Base-by-base conservation (phyloP, 2,888 invertebrate genomes). In the Sphecodes monilicornis region DNA sequence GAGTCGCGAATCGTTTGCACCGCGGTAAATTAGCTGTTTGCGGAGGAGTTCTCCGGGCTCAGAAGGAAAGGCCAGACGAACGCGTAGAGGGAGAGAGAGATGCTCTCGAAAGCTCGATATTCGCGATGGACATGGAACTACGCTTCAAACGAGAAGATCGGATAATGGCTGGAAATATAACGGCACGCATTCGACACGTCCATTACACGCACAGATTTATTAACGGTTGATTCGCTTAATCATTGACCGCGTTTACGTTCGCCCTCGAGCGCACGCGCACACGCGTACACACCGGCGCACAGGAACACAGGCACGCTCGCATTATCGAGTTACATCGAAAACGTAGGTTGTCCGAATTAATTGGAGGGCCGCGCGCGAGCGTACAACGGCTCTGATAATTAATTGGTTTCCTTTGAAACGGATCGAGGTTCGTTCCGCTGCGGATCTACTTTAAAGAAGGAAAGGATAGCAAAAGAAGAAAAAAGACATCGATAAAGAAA, bases 11-110 rank as follows among this genome's bases (percentile, higher is more conserved):
- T 29, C 89, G 89, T 92, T 92, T 91, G 89, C 90, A 77, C 86
- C 88, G 74, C 74, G 84, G 90, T 86, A 91, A 92, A 93, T 93
- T 93, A 93, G 91, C 87, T 89, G 91, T 93, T 93, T 92, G 91
- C 90, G 86, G 88, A 83, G 89, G 89, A 29, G 29, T 60, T 29
- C 2, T 6, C 1, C n/a, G 29, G 6, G 22, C 4, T 10, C 16
- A 29, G 13, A 46, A 72, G 50, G 41, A 50, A 68, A 77, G 64
- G 66, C 68, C 57, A 70, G 73, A 74, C 8, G 64, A 50, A n/a
- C 32, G 39, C 81, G 36, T 29, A 4, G 3, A 18, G 43, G 11
- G 3, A 18, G 43, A 11, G 54, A 43, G n/a, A 75, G 60, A 74
- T 77, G n/a, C 64, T n/a, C 57, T 50, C 22, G 39, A 66, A 79